phyloP scores from a whole-genome alignment of 2,888 invertebrate genomes.

The Ochlodes sylvanus region DNA sequence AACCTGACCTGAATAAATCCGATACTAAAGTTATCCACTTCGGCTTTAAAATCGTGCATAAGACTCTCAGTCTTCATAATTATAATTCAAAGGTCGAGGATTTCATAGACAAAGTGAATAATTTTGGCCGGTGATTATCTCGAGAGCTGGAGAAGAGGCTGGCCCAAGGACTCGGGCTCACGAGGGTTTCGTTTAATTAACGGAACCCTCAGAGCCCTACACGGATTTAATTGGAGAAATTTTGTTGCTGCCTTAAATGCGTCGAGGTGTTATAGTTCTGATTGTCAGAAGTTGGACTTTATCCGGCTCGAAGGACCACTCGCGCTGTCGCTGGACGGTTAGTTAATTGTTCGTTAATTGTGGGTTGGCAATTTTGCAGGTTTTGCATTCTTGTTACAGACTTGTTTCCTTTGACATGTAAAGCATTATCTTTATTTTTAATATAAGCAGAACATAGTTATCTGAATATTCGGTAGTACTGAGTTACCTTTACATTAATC shows the following conservation, averaged over 20 bases:
- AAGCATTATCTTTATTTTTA: neutral
- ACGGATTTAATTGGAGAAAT: constrained; percentile 62
- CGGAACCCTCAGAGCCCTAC: constrained; percentile 57
- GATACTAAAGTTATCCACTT: neutral
- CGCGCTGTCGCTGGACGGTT: constrained; percentile 10
- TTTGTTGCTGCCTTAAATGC: constrained; percentile 50
- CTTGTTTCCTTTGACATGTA: neutral
- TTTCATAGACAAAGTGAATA: constrained; percentile 63
- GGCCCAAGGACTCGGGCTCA: constrained; percentile 49
- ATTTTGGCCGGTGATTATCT: constrained; percentile 75
- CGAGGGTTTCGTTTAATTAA: constrained; percentile 70
- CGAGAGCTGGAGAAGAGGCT: constrained; percentile 58
- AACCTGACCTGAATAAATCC: neutral
- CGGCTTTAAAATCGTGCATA: neutral
- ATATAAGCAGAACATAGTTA: no score
- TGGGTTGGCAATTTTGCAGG: constrained; percentile 12
- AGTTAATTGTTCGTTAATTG: constrained; percentile 30
- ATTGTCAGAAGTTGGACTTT: constrained; percentile 34
- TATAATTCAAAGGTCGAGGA: constrained; percentile 21
- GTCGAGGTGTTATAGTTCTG: constrained; percentile 40
- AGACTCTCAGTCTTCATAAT: constrained; percentile 15
- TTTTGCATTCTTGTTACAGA: neutral
- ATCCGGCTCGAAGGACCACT: constrained; percentile 34
- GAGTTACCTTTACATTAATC: no score
- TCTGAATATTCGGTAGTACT: no score